phyloP scores from a whole-genome alignment of 2,113 vertebrate species.

The Mionectes macconnelli region DNA sequence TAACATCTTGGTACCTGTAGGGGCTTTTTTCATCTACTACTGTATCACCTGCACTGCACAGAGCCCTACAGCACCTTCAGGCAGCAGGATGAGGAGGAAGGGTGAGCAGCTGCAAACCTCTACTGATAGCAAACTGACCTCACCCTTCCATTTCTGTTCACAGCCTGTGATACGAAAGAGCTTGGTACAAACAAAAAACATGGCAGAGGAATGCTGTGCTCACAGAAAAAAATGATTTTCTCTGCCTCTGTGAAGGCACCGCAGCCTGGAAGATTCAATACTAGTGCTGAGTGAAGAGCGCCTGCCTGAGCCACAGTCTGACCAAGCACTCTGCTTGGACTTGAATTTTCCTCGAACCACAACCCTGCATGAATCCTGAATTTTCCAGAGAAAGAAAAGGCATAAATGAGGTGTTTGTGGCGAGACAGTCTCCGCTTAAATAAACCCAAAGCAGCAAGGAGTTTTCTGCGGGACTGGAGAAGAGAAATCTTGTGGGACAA shows the following conservation, averaged over 20 bases:
- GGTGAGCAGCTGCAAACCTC: background rate
- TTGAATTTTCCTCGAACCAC: constrained; percentile 42
- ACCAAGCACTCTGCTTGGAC: background rate
- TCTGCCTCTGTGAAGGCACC: background rate
- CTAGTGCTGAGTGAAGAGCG: background rate
- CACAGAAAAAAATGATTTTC: background rate
- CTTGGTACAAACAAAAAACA: background rate
- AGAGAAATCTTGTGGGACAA: constrained; percentile 6
- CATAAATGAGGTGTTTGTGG: constrained; percentile 67
- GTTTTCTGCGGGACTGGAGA: constrained; percentile 33
- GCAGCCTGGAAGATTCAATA: background rate
- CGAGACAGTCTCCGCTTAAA: constrained; percentile 70
- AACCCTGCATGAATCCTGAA: constrained; percentile 38
- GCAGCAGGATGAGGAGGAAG: background rate
- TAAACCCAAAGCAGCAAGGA: constrained; percentile 39
- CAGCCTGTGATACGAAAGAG: background rate
- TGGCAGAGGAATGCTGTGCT: background rate
- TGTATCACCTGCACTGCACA: background rate
- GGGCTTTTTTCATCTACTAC: background rate
- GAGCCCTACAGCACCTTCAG: background rate
- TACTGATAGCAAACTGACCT: background rate
- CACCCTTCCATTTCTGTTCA: background rate
- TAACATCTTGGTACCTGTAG: background rate
- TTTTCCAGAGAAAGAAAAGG: constrained; percentile 16
- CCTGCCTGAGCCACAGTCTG: background rate